phyloP scores from a whole-genome alignment of 1,140 invertebrate genomes.

The Ceratoteleas bidentatus region DNA sequence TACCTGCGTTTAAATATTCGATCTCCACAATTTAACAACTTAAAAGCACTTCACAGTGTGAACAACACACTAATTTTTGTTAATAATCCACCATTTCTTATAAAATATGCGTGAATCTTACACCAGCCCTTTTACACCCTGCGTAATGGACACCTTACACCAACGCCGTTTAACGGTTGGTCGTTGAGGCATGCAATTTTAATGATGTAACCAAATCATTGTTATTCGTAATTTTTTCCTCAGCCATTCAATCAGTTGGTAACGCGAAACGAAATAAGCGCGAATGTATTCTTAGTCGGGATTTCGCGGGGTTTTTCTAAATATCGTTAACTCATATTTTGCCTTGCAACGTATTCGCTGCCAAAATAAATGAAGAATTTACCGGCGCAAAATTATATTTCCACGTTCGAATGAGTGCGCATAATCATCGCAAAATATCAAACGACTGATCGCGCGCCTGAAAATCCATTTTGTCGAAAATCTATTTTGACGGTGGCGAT shows the following conservation, averaged over 20 bases:
- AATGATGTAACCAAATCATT: not conserved
- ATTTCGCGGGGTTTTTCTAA: constrained; percentile 5
- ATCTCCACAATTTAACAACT: no score
- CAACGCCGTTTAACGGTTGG: no score
- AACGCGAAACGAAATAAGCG: not conserved
- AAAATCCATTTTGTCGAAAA: constrained; percentile 50
- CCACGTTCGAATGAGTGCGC: constrained; percentile 37
- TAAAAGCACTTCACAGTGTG: no score
- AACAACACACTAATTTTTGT: no score
- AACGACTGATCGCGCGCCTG: constrained; percentile 37
- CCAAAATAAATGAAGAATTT: constrained; percentile 56
- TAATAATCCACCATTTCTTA: no score
- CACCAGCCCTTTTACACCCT: no score
- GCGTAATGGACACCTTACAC: no score
- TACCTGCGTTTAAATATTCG: no score
- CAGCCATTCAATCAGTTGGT: not conserved
- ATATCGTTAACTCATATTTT: constrained; percentile 15
- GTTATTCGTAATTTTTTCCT: not conserved
- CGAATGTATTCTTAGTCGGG: constrained; percentile 9
- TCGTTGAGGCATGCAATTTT: no score
- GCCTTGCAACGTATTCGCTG: not conserved
- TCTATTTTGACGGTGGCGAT: constrained; percentile 50
- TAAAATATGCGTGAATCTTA: no score
- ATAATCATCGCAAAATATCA: constrained; percentile 51
- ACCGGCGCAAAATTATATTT: constrained; percentile 49